Evolutionary conservation across 2,888 invertebrate species (phyloP), one percentile per base, ranked within the genome.

Genomic region (Oxyscelio sp.): DNA sequence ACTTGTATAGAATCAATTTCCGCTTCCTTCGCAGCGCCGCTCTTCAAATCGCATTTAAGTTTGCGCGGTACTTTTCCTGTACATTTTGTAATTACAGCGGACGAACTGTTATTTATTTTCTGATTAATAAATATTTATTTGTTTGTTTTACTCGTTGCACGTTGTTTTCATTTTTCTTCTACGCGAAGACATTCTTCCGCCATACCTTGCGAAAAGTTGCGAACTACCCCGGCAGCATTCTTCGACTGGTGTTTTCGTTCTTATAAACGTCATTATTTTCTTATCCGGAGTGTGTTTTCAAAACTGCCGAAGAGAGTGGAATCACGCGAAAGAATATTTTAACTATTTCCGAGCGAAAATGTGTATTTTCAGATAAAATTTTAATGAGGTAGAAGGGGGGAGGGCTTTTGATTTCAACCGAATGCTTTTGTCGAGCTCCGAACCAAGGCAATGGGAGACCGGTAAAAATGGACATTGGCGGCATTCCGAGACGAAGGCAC

Each of bases 211-310:
- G 31, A 15, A 63, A 50, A 63, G 48, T 48, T 48, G 31, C 21
- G 5, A 58, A 58, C 70, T 40, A 34, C 34, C 38, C n/a, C 22
- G 43, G 11, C 22, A 21, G 27, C 58, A 58, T 71, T 58, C 58
- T 71, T 70, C 48, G 17, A 43, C 43, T 58, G 15, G 22, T 71
- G 48, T 34, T 58, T 70, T 45, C 70, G 22, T 71, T 71, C 48
- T 59, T 71, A 70, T 45, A 58, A 70, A 48, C 70, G 31, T 15
- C 45, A 45, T 58, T 70, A 70, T 70, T 58, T 58, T 45, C 70
- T 43, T 63, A 21, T 48, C 19, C 48, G 34, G 19, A 50, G 61
- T 63, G 15, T 9, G 31, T 63, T 63, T 63, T 63, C 31, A 13
- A 31, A 45, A 45, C 34, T 38, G 27, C 34, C 15, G 22, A 34